phyloP scores from a whole-genome alignment of 2,797 vertebrate species.

The Cirrhinus mrigala region DNA sequence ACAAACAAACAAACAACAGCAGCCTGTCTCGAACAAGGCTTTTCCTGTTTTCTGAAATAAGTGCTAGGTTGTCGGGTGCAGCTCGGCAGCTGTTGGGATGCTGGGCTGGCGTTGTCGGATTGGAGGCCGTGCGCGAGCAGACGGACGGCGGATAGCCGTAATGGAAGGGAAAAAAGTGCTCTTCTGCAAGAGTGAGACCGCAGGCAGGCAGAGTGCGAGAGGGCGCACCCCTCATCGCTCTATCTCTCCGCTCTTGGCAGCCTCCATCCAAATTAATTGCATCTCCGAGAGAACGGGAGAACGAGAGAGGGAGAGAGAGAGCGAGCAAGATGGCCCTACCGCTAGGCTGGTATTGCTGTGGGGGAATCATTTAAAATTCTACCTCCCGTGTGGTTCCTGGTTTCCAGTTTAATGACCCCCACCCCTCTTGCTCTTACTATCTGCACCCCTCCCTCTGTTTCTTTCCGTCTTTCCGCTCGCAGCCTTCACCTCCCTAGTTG shows the following conservation, averaged over 20 bases:
- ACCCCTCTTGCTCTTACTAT: slow-evolving; percentile 58
- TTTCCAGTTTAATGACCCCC: slow-evolving; percentile 85
- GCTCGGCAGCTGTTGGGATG: slow-evolving; percentile 41
- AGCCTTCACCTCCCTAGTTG: slow-evolving; percentile 29
- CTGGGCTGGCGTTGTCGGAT: slow-evolving; percentile 50
- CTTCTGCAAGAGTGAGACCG: slow-evolving; percentile 53
- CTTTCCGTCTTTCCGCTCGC: slow-evolving; percentile 7
- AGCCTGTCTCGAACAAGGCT: slow-evolving; percentile 1
- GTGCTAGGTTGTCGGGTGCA: background rate
- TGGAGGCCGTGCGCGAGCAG: slow-evolving; percentile 58
- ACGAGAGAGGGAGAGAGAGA: slow-evolving; percentile 73
- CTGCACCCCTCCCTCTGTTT: slow-evolving; percentile 10
- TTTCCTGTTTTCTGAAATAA: slow-evolving; percentile 31
- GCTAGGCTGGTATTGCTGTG: slow-evolving; percentile 78
- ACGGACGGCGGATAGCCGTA: slow-evolving; percentile 57
- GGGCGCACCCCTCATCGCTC: slow-evolving; percentile 78
- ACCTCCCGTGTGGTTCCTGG: slow-evolving; percentile 84
- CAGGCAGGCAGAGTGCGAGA: slow-evolving; percentile 69
- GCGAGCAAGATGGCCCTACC: slow-evolving; percentile 73
- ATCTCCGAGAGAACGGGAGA: slow-evolving; percentile 80
- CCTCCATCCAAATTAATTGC: slow-evolving; percentile 85
- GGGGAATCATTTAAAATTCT: slow-evolving; percentile 86
- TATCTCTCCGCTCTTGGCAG: slow-evolving; percentile 84
- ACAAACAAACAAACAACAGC: slow-evolving; percentile 49
- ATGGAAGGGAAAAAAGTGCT: slow-evolving; percentile 58